Base-by-base conservation (phyloP, 1,140 invertebrate species). In the Zaprionus tsacasi region DNA sequence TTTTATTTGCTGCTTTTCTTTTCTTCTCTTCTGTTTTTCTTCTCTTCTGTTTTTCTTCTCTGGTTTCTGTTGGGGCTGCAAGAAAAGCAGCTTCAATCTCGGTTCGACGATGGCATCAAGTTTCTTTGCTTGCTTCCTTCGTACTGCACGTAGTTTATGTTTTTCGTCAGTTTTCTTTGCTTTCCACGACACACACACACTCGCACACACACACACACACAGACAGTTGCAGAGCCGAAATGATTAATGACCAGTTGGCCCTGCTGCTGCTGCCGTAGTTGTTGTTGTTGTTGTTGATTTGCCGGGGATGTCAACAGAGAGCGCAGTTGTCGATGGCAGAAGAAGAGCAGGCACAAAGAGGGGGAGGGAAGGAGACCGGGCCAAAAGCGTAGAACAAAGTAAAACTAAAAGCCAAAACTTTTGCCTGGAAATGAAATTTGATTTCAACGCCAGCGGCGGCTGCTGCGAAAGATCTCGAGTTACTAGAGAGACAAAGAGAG, bases 191-290 rank as follows among this genome's bases (percentile, higher is more conserved):
- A 59, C 30, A 54, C 68, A 72, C 52, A 67, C 33, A 57, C 40
- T 74, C 56, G 67, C 63, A 50, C 52, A 25, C 52, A 65, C 21
- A 56, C 27, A 38, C 60, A 74, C 57, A 68, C 25, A 43, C 40
- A 76, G 56, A 73, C 67, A 61, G 76, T 48, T 66, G 57, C 58
- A 76, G 61, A 60, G 74, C 48, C 67, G 60, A 76, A 83, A 88
- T 88, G 83, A 88, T 88, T 88, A 88, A 88, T 88, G 83, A 88
- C 83, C 85, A 63, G 66, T 83, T 88, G 82, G 76, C 81, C 69
- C 63, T 75, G 69, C 56, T 57, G 45, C 65, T 52, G 21, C 69
- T 55, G 45, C 65, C 52, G 21, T 69, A n/a, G n/a, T n/a, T 55
- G 43, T 74, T 64, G 70, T 69, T 66, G 64, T 25, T 60, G 64